phyloP scores from a whole-genome alignment of 2,797 vertebrate species.

The Notolabrus celidotus region DNA sequence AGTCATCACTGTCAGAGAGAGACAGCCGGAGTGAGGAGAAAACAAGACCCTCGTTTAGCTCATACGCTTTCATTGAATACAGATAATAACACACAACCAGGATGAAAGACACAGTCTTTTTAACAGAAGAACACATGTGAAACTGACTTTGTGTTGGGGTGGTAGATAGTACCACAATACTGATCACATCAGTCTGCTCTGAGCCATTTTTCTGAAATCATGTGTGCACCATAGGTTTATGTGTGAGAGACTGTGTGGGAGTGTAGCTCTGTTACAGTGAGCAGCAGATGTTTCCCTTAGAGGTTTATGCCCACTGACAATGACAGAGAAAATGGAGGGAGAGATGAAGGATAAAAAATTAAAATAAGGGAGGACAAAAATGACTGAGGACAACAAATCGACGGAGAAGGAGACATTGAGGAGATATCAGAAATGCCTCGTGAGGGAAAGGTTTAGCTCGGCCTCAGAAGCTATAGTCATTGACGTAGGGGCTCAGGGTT shows the following conservation, averaged over 20 bases:
- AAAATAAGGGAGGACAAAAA: not conserved
- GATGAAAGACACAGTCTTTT: not conserved
- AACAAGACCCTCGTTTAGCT: slow-evolving; percentile 17
- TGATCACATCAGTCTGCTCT: slow-evolving; percentile 17
- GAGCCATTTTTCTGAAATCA: slow-evolving; percentile 13
- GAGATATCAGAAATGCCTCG: too few species aligned
- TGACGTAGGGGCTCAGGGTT: too few species aligned
- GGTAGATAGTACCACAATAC: not conserved
- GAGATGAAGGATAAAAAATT: not conserved
- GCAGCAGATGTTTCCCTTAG: slow-evolving; percentile 45
- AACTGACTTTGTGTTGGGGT: not conserved
- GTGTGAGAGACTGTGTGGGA: slow-evolving; percentile 5
- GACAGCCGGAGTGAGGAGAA: slow-evolving; percentile 16
- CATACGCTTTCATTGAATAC: slow-evolving; percentile 10
- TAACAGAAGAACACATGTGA: not conserved
- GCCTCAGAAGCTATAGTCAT: too few species aligned
- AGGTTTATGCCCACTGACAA: slow-evolving; percentile 22
- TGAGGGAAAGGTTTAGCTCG: too few species aligned
- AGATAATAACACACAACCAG: not conserved
- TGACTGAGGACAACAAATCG: not conserved
- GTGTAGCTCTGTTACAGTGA: slow-evolving; percentile 15
- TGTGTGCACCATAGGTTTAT: slow-evolving; percentile 13
- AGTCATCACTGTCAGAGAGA: slow-evolving; percentile 52
- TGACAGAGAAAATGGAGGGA: slow-evolving; percentile 13
- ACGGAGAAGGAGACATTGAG: too few species aligned